phyloP scores from a whole-genome alignment of 2,797 vertebrate genomes.

The Myotis pilosus region DNA sequence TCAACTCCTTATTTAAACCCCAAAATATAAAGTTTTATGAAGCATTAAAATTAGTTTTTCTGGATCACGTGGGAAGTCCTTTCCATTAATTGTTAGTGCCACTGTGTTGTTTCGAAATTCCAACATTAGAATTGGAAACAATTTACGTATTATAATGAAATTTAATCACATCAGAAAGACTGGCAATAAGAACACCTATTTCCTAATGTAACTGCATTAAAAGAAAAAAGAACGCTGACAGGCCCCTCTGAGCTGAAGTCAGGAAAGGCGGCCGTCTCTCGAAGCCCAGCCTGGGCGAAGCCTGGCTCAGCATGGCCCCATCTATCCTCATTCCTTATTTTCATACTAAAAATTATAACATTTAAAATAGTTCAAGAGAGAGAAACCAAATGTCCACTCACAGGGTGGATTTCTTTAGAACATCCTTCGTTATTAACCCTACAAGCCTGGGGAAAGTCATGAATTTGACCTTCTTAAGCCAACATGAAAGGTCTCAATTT shows the following conservation, averaged over 20 bases:
- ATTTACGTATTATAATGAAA: neutral
- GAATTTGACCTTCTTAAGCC: neutral
- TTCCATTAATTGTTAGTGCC: neutral
- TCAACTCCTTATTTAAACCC: neutral
- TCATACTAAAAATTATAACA: neutral
- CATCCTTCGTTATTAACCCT: neutral
- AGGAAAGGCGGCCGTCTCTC: neutral
- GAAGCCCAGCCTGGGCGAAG: neutral
- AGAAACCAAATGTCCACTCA: neutral
- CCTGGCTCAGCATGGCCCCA: too few species aligned
- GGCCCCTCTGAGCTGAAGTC: neutral
- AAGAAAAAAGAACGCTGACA: neutral
- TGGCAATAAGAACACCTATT: neutral
- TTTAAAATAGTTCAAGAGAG: neutral
- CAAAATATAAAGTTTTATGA: neutral
- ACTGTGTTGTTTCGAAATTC: neutral
- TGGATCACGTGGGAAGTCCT: neutral
- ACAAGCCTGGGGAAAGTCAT: neutral
- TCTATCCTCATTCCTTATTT: neutral
- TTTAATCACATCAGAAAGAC: neutral
- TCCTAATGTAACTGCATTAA: neutral
- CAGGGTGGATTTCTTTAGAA: neutral
- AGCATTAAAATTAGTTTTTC: neutral
- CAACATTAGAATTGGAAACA: neutral
- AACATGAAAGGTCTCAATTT: neutral